These are phyloP conservation scores for Lepidurus couesii DNA, from an alignment of 1,140 invertebrate species.

Conservation along the genomic window DNA sequence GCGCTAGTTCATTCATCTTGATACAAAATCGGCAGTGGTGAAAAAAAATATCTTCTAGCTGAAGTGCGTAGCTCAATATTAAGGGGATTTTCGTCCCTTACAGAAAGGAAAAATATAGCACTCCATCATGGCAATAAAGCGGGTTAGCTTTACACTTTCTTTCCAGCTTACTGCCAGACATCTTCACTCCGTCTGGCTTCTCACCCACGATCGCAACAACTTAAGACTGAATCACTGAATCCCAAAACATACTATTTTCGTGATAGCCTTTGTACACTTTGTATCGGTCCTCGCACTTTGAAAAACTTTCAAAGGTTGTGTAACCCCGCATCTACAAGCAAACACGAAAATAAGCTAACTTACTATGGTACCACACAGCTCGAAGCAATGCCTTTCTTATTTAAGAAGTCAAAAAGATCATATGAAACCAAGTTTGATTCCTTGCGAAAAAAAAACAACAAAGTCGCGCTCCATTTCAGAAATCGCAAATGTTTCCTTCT, in stretches of 20 bases:
- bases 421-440: too few species aligned
- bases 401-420: too few species aligned
- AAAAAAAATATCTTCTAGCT: not conserved
- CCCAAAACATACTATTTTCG: too few species aligned
- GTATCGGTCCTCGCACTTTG: too few species aligned
- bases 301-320: too few species aligned
- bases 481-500: not conserved
- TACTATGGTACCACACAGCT: too few species aligned
- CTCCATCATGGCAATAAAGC: not conserved
- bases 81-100: not conserved
- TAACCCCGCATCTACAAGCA: too few species aligned
- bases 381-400: too few species aligned
- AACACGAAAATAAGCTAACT: too few species aligned
- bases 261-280: too few species aligned
- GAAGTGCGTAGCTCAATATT: not conserved
- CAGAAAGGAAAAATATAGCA: not conserved
- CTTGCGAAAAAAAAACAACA: not conserved
- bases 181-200: constrained; percentile 3
- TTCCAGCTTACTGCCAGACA: not conserved
- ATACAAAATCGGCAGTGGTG: not conserved
- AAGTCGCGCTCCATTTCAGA: not conserved
- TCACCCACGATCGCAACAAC: not conserved
- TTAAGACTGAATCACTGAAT: not conserved
- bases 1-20: not conserved
- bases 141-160: constrained; percentile 8